phyloP scores from a whole-genome alignment of 2,888 invertebrate species.

The Monochamus alternatus region DNA sequence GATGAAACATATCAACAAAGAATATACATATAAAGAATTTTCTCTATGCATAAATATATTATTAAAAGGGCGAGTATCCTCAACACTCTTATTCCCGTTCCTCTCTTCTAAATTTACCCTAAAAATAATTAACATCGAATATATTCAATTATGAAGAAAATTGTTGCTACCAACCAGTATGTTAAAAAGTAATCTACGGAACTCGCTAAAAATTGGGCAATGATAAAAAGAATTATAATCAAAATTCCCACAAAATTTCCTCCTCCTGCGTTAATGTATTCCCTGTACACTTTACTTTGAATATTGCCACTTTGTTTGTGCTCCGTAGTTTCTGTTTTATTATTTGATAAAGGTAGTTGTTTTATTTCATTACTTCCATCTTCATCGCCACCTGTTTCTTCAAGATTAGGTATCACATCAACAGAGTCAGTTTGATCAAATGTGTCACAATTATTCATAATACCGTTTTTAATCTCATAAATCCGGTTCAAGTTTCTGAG shows the following conservation, averaged over 20 bases:
- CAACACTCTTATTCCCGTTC: background rate
- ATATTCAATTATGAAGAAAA: background rate
- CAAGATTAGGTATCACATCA: background rate
- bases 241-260: slow-evolving; percentile 75
- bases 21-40: slow-evolving; percentile 55
- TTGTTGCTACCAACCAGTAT: slow-evolving; percentile 61
- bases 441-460: background rate
- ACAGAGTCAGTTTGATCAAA: slow-evolving; percentile 59
- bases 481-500: slow-evolving; percentile 75
- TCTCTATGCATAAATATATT: slow-evolving; percentile 24
- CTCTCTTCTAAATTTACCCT: slow-evolving; percentile 38
- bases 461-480: slow-evolving; percentile 73
- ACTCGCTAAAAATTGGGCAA: slow-evolving; percentile 82
- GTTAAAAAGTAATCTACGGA: slow-evolving; percentile 86
- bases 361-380: background rate
- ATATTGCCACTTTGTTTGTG: slow-evolving; percentile 71
- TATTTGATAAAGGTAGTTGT: background rate
- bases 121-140: slow-evolving; percentile 1
- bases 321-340: slow-evolving; percentile 9
- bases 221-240: slow-evolving; percentile 76
- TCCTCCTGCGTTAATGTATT: slow-evolving; percentile 83
- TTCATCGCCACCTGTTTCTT: background rate
- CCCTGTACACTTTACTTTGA: slow-evolving; percentile 71
- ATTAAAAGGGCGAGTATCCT: background rate
- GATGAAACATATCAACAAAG: slow-evolving; percentile 49